Evolutionary conservation across 2,888 invertebrate species (phyloP), one percentile per base, ranked within the genome.

Genomic region (Platypus cylindrus): DNA sequence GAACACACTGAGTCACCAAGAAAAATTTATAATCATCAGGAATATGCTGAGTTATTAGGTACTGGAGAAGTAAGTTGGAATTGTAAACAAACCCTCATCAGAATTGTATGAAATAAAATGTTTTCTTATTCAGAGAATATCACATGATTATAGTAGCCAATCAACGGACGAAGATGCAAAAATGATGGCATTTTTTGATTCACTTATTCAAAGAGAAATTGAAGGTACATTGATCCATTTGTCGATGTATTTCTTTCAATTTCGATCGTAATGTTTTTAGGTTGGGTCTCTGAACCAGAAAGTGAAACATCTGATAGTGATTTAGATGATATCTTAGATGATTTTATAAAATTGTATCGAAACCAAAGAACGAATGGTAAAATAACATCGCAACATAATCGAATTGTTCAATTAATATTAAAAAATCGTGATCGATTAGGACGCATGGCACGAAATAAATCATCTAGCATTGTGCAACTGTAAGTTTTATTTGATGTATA

Each of bases 101-200:
- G 7, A 11, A 24, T 23, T 22, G 27, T 3, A 12, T 11, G 15
- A 14, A 27, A 27, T 14, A 15, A 15, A 15, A 5, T 16, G 17
- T 11, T 30, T 27, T 24, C 18, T 22, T 34, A 56, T 54, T 8
- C 63, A 81, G 70, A 75, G 79, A 48, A 79, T 85, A 62, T 78
- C 85, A 0, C 87, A 90, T 60, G 90, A 91, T 62, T 89, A 87
- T 56, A 81, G 81, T 50, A 79, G 84, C 46, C 82, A 86, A 51
- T 89, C 86, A 5, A 86, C 80, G 0, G 72, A 76, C 33, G 93
- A 94, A 61, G 93, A 94, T 62, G 81, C 86, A 0, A 72, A 87
- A 33, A 94, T 94, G 93, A 83, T 94, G 81, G 93, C 93, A 17
- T 93, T 93, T 65, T 94, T 94, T 54, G 93, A 94, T 65, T 84